phyloP scores from a whole-genome alignment of 30 jellyfish, hydroid and myxozoan species.

The Sanderia malayensis region DNA sequence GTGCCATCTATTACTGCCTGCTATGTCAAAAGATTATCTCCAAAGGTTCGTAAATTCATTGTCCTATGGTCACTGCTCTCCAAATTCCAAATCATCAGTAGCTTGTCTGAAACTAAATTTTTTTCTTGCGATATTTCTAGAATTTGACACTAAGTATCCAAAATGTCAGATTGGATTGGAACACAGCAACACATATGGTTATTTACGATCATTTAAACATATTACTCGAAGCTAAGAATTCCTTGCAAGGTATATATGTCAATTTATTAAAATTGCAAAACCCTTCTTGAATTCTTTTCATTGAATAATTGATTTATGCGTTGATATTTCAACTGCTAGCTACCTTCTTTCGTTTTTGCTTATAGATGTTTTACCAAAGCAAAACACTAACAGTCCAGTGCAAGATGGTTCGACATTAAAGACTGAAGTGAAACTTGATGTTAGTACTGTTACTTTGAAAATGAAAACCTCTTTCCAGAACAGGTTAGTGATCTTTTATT shows the following conservation, averaged over 20 bases:
- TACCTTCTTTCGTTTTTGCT: too few relatives aligned
- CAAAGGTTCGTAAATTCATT: slow-evolving; percentile 49
- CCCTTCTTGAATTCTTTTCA: background rate
- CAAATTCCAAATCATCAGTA: too few relatives aligned
- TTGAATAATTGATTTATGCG: background rate
- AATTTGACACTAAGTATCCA: slow-evolving; percentile 63
- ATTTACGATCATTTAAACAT: slow-evolving; percentile 27
- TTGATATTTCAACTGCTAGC: too few relatives aligned
- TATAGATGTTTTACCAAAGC: background rate
- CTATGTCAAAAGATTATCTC: slow-evolving; percentile 38
- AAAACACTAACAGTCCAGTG: background rate
- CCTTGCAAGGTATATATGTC: slow-evolving; percentile 19
- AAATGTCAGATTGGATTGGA: slow-evolving; percentile 45
- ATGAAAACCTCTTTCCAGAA: slow-evolving; percentile 35
- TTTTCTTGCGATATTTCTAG: background rate
- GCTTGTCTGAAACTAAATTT: too few relatives aligned
- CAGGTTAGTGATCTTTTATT: slow-evolving; percentile 23
- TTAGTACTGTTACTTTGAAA: slow-evolving; percentile 20
- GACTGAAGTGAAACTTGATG: slow-evolving; percentile 45
- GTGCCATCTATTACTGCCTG: slow-evolving; percentile 50
- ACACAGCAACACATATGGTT: slow-evolving; percentile 55
- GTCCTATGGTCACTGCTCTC: too few relatives aligned
- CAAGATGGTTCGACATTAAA: background rate
- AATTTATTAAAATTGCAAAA: too few relatives aligned
- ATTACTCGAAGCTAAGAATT: slow-evolving; percentile 32